Percentiles rank a stretch among this genome's conserved stretches.
phyloP scores from a whole-genome alignment of 1,140 invertebrate species.

The Calephelis nemesis region DNA sequence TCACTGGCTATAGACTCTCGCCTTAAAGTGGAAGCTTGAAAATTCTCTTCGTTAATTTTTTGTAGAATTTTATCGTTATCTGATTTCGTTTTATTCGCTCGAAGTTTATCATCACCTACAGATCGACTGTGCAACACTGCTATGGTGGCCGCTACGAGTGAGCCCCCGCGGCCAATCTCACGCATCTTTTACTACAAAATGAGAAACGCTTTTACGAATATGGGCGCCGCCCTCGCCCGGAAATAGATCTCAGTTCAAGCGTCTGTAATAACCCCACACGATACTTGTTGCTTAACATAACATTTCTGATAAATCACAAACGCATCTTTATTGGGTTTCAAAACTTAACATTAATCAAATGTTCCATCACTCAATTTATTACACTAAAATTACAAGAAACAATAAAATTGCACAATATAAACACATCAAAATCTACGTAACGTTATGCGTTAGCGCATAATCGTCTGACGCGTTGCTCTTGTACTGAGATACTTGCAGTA shows the following conservation, averaged over 20 bases:
- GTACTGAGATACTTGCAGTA: slow-evolving; percentile 41
- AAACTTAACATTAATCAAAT: too few relatives aligned
- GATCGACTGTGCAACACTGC: slow-evolving; percentile 69
- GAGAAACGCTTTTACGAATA: slow-evolving; percentile 65
- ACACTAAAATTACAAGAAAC: slow-evolving; percentile 25
- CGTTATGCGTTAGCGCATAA: slow-evolving; percentile 49
- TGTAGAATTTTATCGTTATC: slow-evolving; percentile 43
- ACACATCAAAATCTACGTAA: slow-evolving; percentile 26
- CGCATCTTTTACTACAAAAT: slow-evolving; percentile 74
- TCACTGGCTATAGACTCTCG: slow-evolving; percentile 60
- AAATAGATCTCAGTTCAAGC: slow-evolving; percentile 68
- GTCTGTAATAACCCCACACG: slow-evolving; percentile 36
- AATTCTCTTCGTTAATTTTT: slow-evolving; percentile 42
- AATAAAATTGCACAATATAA: background rate
- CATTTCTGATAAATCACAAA: background rate
- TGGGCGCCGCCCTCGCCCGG: slow-evolving; percentile 61
- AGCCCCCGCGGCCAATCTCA: slow-evolving; percentile 72
- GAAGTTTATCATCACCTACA: slow-evolving; percentile 49
- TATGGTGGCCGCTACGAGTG: slow-evolving; percentile 75
- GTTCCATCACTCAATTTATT: slow-evolving; percentile 26
- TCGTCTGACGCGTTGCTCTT: slow-evolving; percentile 51
- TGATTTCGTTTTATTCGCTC: slow-evolving; percentile 46
- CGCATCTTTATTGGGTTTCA: background rate
- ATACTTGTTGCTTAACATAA: slow-evolving; percentile 4
- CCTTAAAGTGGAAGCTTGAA: slow-evolving; percentile 38